These are phyloP conservation scores for Andrena haemorrhoa DNA, from an alignment of 2,888 invertebrate genomes.

Conservation along the genomic window DNA sequence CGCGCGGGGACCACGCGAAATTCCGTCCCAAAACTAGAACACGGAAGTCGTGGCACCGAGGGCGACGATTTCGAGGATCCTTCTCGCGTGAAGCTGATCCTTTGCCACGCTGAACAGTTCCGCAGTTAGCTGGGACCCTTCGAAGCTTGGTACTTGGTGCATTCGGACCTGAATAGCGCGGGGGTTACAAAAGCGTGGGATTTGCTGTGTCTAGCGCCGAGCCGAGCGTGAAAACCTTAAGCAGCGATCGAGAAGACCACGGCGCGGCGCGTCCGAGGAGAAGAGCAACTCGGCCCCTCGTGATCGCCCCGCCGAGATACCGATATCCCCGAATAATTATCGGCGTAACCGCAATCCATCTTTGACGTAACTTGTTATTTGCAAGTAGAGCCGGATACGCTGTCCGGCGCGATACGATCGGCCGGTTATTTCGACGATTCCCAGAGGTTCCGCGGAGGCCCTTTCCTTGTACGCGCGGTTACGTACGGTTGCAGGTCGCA, in stretches of 20 bases:
- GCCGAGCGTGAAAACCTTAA: not conserved
- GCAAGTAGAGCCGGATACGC: constrained; percentile 60
- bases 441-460: constrained; percentile 54
- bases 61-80: not conserved
- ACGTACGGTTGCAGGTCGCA: constrained; percentile 62
- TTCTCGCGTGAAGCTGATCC: too few species aligned
- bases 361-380: constrained; percentile 63
- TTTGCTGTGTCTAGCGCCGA: not conserved
- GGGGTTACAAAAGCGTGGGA: too few species aligned
- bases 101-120: too few species aligned
- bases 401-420: constrained; percentile 55
- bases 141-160: too few species aligned
- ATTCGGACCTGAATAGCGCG: too few species aligned
- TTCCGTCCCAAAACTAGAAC: too few species aligned
- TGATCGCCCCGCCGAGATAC: constrained; percentile 30
- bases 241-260: not conserved
- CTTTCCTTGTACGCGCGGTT: constrained; percentile 42
- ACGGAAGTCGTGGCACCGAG: not conserved
- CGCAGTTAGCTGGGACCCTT: too few species aligned
- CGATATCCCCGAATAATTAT: constrained; percentile 57
- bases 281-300: not conserved
- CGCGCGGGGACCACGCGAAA: not conserved
- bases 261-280: not conserved
- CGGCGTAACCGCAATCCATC: constrained; percentile 58
- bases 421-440: constrained; percentile 66